Conservation (phyloP, 2,797 vertebrate species). For the Lerista edwardsae region DNA sequence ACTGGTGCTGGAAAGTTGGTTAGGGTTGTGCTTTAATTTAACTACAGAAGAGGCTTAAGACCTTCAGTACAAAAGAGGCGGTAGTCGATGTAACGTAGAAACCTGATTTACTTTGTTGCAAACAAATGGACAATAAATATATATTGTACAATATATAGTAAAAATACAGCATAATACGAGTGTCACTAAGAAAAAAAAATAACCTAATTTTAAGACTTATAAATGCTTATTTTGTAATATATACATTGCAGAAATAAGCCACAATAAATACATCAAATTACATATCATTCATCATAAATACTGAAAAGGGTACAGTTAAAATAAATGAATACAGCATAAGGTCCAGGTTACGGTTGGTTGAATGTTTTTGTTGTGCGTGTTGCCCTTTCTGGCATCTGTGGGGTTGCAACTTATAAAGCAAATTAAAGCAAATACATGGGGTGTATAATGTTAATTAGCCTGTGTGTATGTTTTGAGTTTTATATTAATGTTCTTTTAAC, state of each 20-base stretch:
- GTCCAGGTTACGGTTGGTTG: constrained; percentile 77
- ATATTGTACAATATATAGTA: constrained; percentile 87
- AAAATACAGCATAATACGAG: constrained; percentile 86
- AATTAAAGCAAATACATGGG: constrained; percentile 67
- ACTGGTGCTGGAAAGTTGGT: no score
- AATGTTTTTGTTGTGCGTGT: constrained; percentile 80
- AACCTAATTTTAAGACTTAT: constrained; percentile 84
- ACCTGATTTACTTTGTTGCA: constrained; percentile 83
- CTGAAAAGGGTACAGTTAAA: constrained; percentile 83
- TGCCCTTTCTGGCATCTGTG: constrained; percentile 80
- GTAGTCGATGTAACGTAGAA: constrained; percentile 75
- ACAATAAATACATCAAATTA: constrained; percentile 98
- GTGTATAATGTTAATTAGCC: constrained; percentile 56
- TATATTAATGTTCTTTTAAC: neutral
- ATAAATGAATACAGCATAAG: constrained; percentile 82
- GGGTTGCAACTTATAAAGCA: constrained; percentile 73
- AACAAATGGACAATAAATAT: constrained; percentile 81
- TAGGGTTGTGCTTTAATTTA: no score
- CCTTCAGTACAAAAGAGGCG: constrained; percentile 55
- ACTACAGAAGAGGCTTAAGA: constrained; percentile 14
- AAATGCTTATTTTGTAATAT: constrained; percentile 89
- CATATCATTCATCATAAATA: constrained; percentile 97
- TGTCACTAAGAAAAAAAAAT: constrained; percentile 85
- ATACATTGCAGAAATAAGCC: constrained; percentile 88
- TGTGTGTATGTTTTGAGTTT: constrained; percentile 26